These are phyloP conservation scores for Galeopsomyia nigrocyanea DNA, from an alignment of 2,888 invertebrate species.

Conservation along the genomic window DNA sequence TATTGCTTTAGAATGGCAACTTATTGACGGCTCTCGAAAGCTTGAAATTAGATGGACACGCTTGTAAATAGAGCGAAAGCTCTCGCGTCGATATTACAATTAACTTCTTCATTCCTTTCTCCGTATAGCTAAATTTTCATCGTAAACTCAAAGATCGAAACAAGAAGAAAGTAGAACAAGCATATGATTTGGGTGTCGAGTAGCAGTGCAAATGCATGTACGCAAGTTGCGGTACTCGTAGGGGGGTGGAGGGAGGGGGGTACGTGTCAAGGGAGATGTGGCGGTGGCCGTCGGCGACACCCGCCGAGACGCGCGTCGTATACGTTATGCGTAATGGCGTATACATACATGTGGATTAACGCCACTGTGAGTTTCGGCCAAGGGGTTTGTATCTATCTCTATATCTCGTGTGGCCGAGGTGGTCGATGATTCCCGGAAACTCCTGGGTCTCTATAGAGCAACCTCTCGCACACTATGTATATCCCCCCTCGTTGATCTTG, in stretches of 20 bases:
- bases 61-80: too few relatives aligned
- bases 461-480: not conserved
- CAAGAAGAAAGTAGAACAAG: too few relatives aligned
- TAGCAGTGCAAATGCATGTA: too few relatives aligned
- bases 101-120: too few relatives aligned
- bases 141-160: too few relatives aligned
- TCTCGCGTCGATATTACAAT: too few relatives aligned
- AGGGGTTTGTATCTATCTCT: too few relatives aligned
- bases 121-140: too few relatives aligned
- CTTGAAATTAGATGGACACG: not conserved
- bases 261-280: conserved; percentile 37
- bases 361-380: not conserved
- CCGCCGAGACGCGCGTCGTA: not conserved
- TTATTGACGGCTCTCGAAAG: not conserved
- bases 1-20: not conserved
- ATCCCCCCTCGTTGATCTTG: not conserved
- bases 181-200: too few relatives aligned
- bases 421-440: too few relatives aligned
- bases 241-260: not conserved
- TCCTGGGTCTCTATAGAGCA: not conserved
- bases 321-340: conserved; percentile 10
- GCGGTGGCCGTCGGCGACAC: conserved; percentile 15
- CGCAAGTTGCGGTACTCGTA: too few relatives aligned
- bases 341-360: conserved; percentile 26
- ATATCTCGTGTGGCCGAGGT: too few relatives aligned